These are phyloP conservation scores for Xanthorhoe designata DNA, from an alignment of 2,888 invertebrate species.

Conservation along the genomic window DNA sequence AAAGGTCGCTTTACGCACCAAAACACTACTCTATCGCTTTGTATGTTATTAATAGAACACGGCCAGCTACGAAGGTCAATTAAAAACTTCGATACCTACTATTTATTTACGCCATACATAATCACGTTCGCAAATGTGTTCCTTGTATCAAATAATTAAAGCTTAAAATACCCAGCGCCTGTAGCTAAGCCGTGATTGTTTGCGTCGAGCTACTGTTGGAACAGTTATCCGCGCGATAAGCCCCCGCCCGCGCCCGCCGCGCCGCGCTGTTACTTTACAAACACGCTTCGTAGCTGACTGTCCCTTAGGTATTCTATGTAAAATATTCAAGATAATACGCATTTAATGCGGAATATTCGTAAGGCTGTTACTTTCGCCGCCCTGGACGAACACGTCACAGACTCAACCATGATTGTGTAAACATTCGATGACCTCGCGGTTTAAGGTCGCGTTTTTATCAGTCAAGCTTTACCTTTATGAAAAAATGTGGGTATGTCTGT, in stretches of 20 bases:
- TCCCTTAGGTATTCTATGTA: slow-evolving; percentile 36
- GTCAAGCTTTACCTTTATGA: slow-evolving; percentile 12
- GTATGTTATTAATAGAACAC: slow-evolving; percentile 54
- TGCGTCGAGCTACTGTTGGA: slow-evolving; percentile 20
- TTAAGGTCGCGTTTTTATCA: slow-evolving; percentile 21
- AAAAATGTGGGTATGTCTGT: slow-evolving; percentile 15
- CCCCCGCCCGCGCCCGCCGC: background rate
- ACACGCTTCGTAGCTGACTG: slow-evolving; percentile 38
- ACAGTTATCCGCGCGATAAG: slow-evolving; percentile 32
- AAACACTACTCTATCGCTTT: slow-evolving; percentile 51
- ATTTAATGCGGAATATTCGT: slow-evolving; percentile 40
- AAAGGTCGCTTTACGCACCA: slow-evolving; percentile 50
- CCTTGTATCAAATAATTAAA: slow-evolving; percentile 11
- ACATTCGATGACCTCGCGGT: slow-evolving; percentile 22
- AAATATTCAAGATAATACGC: slow-evolving; percentile 39
- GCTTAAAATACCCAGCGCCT: slow-evolving; percentile 16
- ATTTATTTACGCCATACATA: slow-evolving; percentile 8
- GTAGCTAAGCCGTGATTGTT: slow-evolving; percentile 7
- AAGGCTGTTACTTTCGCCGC: slow-evolving; percentile 31
- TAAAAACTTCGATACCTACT: slow-evolving; percentile 32
- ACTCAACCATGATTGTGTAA: slow-evolving; percentile 16
- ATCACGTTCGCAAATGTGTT: slow-evolving; percentile 17
- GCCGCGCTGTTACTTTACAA: slow-evolving; percentile 4
- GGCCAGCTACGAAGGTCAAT: slow-evolving; percentile 49
- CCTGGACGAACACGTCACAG: slow-evolving; percentile 9